Base-by-base conservation (phyloP, 2,888 invertebrate species). In the Mythimna albipuncta region DNA sequence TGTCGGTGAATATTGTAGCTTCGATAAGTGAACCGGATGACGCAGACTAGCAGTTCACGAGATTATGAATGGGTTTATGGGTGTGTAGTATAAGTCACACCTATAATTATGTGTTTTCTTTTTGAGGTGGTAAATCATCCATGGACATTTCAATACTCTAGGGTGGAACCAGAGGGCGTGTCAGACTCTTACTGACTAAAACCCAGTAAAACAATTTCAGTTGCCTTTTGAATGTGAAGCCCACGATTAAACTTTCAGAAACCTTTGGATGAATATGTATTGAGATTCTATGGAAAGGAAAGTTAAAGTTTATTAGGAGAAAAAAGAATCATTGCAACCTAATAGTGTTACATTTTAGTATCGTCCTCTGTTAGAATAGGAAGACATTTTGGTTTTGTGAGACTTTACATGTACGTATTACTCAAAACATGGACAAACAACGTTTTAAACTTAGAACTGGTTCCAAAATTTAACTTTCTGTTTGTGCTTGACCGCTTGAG, bases 21-120 rank as follows among this genome's bases (percentile, higher is more conserved):
- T 64, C 67, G 35, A 79, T 76, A 75, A 63, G 57, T 67, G 26
- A 61, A 67, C 65, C 57, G 72, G 57, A 77, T 72, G 72, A 57
- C 52, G 32, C 41, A 55, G 58, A 76, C 72, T 47, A 41, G 50
- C 69, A 58, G 19, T 65, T 71, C 13, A 58, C 35, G 35, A 69
- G 21, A 44, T 44, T 44, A 19, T 61, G 13, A 4, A 54, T 13
- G 3, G 55, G 52, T 55, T 64, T 61, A 57, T 61, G 32, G 19
- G 13, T 47, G 41, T 64, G 41, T 35, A 2, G 13, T 26, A 13
- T 44, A 44, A 44, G 44, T 44, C 44, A 44, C 44, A 44, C 13
- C 44, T 11, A 44, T 47, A 16, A 47, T 47, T 16, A 13, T 13
- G 13, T 47, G 47, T 6, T 47, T 47, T 47, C 5, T 13, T 47